phyloP scores from a whole-genome alignment of 2,113 vertebrate species.

The Formicarius rufipectus region DNA sequence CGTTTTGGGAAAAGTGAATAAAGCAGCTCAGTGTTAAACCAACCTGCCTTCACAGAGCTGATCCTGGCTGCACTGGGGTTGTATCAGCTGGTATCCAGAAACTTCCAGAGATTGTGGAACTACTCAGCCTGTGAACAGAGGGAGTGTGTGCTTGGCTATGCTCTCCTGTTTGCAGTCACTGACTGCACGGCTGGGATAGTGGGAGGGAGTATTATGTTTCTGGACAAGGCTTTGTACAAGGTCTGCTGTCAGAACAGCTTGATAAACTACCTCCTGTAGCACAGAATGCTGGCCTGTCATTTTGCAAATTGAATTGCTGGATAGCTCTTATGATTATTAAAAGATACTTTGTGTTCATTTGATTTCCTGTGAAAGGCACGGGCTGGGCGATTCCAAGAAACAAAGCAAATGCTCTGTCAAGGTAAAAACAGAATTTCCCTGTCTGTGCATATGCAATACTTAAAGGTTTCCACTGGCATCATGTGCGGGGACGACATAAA shows the following conservation, averaged over 20 bases:
- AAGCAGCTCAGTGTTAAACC: not conserved
- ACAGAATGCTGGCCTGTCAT: not conserved
- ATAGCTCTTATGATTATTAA: not conserved
- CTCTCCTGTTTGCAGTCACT: not conserved
- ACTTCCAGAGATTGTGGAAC: not conserved
- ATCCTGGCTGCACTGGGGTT: not conserved
- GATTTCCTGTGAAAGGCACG: not conserved
- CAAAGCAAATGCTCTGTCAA: not conserved
- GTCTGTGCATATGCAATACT: not conserved
- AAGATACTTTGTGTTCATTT: constrained; percentile 8
- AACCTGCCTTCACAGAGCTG: not conserved
- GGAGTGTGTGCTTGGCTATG: not conserved
- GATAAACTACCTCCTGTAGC: not conserved
- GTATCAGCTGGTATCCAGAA: not conserved
- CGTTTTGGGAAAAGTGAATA: not conserved
- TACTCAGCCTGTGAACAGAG: not conserved
- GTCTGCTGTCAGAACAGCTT: not conserved
- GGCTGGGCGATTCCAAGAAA: not conserved
- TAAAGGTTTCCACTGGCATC: not conserved
- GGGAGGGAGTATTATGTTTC: not conserved
- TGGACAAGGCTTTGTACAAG: not conserved
- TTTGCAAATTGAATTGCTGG: not conserved
- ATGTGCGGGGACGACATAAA: not conserved
- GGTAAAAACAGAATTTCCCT: not conserved
- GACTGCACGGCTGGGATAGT: not conserved